phyloP scores from a whole-genome alignment of 1,140 invertebrate genomes.

The Lepidurus apus region DNA sequence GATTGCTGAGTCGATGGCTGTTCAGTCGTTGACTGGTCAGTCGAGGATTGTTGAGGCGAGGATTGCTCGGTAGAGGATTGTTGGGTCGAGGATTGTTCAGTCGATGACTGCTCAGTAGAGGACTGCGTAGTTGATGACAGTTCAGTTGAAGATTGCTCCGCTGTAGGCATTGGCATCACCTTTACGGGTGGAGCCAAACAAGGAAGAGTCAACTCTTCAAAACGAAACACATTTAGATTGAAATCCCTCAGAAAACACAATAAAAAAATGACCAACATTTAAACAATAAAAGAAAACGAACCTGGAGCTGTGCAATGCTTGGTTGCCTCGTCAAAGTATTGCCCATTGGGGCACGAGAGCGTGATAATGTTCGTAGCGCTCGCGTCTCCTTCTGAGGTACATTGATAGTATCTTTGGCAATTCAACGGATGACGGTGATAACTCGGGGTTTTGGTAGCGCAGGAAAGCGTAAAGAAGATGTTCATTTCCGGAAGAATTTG shows the following conservation, averaged over 20 bases:
- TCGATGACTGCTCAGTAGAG: neutral
- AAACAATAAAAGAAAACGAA: constrained; percentile 33
- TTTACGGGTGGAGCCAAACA: constrained; percentile 1
- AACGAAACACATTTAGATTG: neutral
- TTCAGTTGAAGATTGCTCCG: neutral
- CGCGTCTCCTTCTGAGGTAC: constrained; percentile 56
- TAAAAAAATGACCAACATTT: constrained; percentile 6
- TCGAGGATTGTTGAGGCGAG: neutral
- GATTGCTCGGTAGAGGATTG: neutral
- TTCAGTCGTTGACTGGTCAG: neutral
- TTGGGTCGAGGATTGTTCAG: neutral
- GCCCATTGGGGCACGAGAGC: constrained; percentile 67
- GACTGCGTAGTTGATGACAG: neutral
- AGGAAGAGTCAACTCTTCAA: neutral
- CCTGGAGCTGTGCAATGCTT: constrained; percentile 58
- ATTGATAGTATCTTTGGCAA: constrained; percentile 79
- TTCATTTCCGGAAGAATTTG: constrained; percentile 17
- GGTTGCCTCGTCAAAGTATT: constrained; percentile 65
- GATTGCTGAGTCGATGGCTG: no score
- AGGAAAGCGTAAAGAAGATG: constrained; percentile 27
- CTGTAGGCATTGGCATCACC: neutral
- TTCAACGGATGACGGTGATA: constrained; percentile 65
- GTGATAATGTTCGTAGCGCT: constrained; percentile 65
- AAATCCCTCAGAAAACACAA: neutral
- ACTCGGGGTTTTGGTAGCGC: constrained; percentile 33